A percentile compares a stretch with the other conserved stretches of the same genome.
Conservation (phyloP, 2,888 invertebrate genomes). For the Andrena camellia region DNA sequence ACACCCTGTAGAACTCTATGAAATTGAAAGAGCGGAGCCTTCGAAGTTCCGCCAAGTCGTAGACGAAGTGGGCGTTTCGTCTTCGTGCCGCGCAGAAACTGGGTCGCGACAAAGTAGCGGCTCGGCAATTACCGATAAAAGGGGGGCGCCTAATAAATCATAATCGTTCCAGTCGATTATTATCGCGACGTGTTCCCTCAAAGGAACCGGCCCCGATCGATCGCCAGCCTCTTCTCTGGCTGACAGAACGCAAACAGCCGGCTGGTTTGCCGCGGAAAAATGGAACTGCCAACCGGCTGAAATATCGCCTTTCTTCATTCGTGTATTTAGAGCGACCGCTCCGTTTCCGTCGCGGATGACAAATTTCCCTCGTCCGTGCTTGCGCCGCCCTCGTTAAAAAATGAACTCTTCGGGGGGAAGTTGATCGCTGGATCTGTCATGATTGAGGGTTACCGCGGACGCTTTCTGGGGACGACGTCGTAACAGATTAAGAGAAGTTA, state of each 20-base stretch:
- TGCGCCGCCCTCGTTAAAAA: conserved; percentile 12
- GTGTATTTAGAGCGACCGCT: conserved; percentile 42
- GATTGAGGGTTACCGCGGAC: too few relatives aligned
- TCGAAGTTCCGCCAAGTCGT: conserved; percentile 8
- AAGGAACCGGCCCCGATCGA: conserved; percentile 11
- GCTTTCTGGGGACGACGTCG: conserved; percentile 1
- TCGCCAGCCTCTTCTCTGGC: conserved; percentile 17
- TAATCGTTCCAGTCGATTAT: conserved; percentile 45
- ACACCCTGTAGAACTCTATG: neutral
- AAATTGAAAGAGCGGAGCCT: conserved; percentile 2
- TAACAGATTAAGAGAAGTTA: conserved; percentile 15
- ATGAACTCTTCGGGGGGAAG: conserved; percentile 1
- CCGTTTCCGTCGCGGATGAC: conserved; percentile 14
- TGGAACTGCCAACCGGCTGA: conserved; percentile 22
- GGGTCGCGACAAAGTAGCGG: conserved; percentile 16
- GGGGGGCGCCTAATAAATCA: conserved; percentile 43
- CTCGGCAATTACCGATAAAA: conserved; percentile 46
- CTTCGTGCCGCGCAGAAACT: neutral
- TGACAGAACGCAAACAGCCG: conserved; percentile 27
- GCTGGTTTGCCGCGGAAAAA: conserved; percentile 13
- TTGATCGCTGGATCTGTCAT: neutral
- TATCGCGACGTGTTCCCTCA: conserved; percentile 45
- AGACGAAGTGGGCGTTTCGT: conserved; percentile 14
- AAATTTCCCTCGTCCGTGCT: conserved; percentile 27
- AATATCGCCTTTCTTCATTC: conserved; percentile 28